A percentile compares a stretch with the other conserved stretches of the same genome.
Evolutionary conservation across 2,888 invertebrate species (phyloP).

Genomic region (Cenopis cana): DNA sequence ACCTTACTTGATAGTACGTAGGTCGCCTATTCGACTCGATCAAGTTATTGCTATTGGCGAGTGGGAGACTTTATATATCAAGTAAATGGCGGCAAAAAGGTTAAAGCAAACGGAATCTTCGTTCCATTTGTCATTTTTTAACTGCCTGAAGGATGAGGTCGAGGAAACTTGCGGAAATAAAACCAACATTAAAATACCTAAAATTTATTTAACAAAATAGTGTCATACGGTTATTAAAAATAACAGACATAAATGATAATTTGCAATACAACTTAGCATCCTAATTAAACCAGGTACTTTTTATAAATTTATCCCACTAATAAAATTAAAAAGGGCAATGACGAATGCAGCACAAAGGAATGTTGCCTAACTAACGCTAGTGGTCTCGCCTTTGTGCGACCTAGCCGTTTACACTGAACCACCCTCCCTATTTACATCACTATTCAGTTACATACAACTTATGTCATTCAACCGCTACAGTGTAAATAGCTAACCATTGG

Average conservation of each 20-base stretch:
- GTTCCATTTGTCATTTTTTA: no score
- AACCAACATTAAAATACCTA: slow-evolving; percentile 63
- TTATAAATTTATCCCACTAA: slow-evolving; percentile 80
- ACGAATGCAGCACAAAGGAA: slow-evolving; percentile 83
- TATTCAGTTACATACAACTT: slow-evolving; percentile 50
- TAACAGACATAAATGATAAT: slow-evolving; percentile 84
- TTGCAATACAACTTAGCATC: slow-evolving; percentile 84
- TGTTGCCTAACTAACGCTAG: slow-evolving; percentile 80
- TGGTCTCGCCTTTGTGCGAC: slow-evolving; percentile 55
- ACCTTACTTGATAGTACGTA: no score
- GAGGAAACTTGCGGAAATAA: slow-evolving; percentile 16
- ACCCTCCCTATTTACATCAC: slow-evolving; percentile 49
- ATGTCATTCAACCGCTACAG: slow-evolving; percentile 29
- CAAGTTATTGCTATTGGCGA: no score
- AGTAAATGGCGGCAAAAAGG: no score
- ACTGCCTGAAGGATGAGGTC: neutral
- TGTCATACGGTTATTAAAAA: slow-evolving; percentile 85
- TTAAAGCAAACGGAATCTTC: no score
- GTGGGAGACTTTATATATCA: no score
- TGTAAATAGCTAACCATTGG: slow-evolving; percentile 50
- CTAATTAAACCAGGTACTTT: slow-evolving; percentile 85
- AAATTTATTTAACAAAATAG: slow-evolving; percentile 85
- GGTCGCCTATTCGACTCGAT: no score
- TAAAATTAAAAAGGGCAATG: slow-evolving; percentile 70
- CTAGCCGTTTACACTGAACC: slow-evolving; percentile 57